These are phyloP conservation scores for Antigone vipio DNA, from an alignment of 2,113 vertebrate species.

Conservation along the genomic window DNA sequence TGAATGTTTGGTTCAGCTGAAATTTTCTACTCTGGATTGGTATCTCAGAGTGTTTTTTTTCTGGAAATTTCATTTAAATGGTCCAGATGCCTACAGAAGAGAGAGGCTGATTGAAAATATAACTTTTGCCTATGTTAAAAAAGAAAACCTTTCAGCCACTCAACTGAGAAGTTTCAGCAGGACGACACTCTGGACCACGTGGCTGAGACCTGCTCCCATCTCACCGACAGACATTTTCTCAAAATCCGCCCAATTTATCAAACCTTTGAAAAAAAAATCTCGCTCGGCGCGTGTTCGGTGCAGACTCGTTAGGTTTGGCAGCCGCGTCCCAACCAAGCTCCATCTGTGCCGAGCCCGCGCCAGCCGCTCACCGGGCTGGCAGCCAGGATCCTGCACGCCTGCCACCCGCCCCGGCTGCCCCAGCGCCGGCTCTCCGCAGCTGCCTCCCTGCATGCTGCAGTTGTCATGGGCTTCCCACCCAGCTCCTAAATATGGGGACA, in stretches of 20 bases:
- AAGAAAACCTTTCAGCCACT: not conserved
- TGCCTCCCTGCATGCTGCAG: not conserved
- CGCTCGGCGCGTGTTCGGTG: fast-evolving
- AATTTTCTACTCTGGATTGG: not conserved
- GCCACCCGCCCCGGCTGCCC: not conserved
- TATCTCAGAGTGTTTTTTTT: not conserved
- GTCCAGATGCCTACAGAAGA: not conserved
- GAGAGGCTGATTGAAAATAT: not conserved
- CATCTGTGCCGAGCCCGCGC: fast-evolving
- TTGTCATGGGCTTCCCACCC: not conserved
- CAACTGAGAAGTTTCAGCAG: not conserved
- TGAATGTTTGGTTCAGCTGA: not conserved
- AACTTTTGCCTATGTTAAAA: not conserved
- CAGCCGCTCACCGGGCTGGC: fast-evolving
- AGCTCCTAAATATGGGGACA: not conserved
- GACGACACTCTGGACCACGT: not conserved
- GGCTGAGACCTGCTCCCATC: not conserved
- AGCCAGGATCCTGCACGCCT: not conserved
- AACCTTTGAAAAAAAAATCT: not conserved
- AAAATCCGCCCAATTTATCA: not conserved
- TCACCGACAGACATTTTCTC: not conserved
- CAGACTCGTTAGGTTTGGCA: not conserved
- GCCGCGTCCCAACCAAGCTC: not conserved
- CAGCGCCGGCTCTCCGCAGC: not conserved
- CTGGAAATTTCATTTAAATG: not conserved